Base-by-base conservation (phyloP, 2,888 invertebrate genomes). In the Chromoteleia sp. region DNA sequence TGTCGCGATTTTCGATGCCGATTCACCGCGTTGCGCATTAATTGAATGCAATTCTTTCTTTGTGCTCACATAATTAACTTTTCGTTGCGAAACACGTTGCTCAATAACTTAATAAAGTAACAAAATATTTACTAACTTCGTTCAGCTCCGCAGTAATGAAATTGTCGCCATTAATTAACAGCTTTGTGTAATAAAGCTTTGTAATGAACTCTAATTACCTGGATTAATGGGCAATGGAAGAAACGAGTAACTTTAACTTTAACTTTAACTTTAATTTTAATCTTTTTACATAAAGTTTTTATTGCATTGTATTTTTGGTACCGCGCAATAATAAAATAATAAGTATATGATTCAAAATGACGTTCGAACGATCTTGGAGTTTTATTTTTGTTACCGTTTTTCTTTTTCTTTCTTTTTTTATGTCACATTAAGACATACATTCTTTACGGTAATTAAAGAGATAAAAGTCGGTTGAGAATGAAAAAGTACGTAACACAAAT, bases 1-100 rank as follows among this genome's bases (percentile, higher is more conserved):
- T 17, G 30, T 12, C 2, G 29, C 7, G n/a, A 3, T 5, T 52
- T 33, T 33, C 7, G 12, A 50, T 12, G 10, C 12, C 25, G 12
- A 50, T 50, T 50, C 12, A 50, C 21, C 3, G 15, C 2, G 6
- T 29, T 29, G 15, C 10, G 7, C 14, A 39, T 39, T 39, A 14
- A 58, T 21, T 39, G 12, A 59, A 43, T 59, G 29, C 8, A 25
- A 15, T 19, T 29, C 36, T 48, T 63, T 7, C 12, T n/a, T 63
- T 45, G 12, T 19, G 3, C 33, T n/a, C 25, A 15, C 10, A 15
- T 36, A 52, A 39, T 39, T 67, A 52, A 29, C 7, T 19, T 41
- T 39, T 21, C 67, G 6, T 67, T 67, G 8, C 12, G 33, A 52
- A 67, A 41, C 67, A 14, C 12, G 52, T 67, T 67, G 41, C 67